Evolutionary conservation across 2,888 invertebrate genomes (phyloP).

Genomic region (Tinea trinotella): DNA sequence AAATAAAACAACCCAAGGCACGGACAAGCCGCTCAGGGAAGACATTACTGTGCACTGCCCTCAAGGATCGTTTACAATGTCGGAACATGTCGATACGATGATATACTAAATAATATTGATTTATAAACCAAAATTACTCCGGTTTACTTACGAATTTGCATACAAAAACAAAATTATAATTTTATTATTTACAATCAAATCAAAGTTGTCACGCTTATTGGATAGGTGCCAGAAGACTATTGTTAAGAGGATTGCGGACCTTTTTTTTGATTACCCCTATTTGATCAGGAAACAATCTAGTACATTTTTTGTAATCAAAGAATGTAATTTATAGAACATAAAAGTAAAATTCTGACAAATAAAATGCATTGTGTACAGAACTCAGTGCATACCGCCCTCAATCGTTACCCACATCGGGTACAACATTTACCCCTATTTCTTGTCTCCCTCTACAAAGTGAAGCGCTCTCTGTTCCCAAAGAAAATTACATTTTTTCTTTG

Average conservation of each 20-base stretch:
- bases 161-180: no score
- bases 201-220: no score
- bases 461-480: conserved; percentile 41
- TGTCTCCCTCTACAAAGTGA: conserved; percentile 38
- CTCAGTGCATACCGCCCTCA: conserved; percentile 4
- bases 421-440: conserved; percentile 35
- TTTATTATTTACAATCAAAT: no score
- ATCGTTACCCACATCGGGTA: conserved; percentile 24
- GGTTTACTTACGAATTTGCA: no score
- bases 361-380: conserved; percentile 12
- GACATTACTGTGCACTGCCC: conserved; percentile 30
- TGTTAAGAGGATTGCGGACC: no score
- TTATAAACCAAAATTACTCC: neutral
- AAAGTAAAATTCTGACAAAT: neutral
- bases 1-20: conserved; percentile 41
- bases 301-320: no score
- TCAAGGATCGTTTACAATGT: neutral
- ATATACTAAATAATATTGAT: neutral
- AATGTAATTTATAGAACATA: no score
- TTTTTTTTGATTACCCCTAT: no score
- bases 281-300: no score
- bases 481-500: conserved; percentile 61
- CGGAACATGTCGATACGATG: neutral
- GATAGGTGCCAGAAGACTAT: no score
- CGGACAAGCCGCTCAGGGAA: conserved; percentile 30